Conservation (phyloP, 2,113 vertebrate species). For the Chaetodon auriga region DNA sequence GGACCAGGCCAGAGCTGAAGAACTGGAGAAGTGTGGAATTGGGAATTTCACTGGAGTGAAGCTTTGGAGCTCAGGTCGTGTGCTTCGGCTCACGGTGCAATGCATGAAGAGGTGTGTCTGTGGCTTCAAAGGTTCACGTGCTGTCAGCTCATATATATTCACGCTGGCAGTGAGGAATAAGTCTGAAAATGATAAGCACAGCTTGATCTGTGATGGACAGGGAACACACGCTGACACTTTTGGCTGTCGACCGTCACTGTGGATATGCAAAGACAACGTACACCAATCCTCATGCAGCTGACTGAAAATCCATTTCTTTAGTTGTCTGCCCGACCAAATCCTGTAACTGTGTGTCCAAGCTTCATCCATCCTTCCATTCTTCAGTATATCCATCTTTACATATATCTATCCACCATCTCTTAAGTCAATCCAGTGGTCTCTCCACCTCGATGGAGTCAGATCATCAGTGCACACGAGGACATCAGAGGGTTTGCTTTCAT, state of each 20-base stretch:
- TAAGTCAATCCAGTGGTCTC: neutral
- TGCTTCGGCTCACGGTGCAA: neutral
- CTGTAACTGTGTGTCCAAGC: neutral
- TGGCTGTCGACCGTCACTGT: constrained; percentile 13
- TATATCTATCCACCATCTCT: neutral
- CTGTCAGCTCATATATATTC: neutral
- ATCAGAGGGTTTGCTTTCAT: too few relatives aligned
- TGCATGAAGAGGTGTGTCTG: neutral
- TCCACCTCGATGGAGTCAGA: too few relatives aligned
- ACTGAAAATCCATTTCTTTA: neutral
- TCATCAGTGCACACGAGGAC: too few relatives aligned
- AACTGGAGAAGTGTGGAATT: neutral
- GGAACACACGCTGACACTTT: neutral
- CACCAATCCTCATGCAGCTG: neutral
- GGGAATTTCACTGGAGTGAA: neutral
- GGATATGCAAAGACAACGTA: neutral
- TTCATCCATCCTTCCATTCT: neutral
- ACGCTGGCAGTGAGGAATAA: neutral
- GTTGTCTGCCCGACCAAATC: neutral
- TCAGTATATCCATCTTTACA: neutral
- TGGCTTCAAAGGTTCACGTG: constrained; percentile 7
- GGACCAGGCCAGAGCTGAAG: neutral
- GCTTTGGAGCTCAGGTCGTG: neutral
- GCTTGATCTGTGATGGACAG: neutral
- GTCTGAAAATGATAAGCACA: neutral